Evolutionary conservation across 2,797 vertebrate genomes (phyloP).

Genomic region (Champsocephalus esox): DNA sequence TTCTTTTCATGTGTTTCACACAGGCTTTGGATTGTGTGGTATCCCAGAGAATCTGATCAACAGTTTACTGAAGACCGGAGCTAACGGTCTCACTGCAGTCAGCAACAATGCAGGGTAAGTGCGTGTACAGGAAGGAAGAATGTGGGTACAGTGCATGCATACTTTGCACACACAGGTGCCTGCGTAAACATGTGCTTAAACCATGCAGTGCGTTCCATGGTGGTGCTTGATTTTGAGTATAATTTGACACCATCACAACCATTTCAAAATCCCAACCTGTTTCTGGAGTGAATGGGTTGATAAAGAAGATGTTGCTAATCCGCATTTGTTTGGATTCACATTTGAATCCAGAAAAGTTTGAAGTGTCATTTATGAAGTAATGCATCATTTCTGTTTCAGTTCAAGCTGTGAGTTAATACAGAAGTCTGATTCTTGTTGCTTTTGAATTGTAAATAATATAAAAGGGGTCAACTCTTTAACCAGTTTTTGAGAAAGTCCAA

Average conservation of each 20-base stretch:
- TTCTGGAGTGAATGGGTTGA: not conserved
- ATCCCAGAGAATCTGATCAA: conserved; percentile 98
- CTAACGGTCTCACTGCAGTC: conserved; percentile 92
- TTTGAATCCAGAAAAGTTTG: not conserved
- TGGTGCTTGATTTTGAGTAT: conserved; percentile 12
- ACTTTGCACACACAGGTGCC: not conserved
- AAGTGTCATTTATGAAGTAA: not conserved
- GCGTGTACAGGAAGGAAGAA: conserved; percentile 1
- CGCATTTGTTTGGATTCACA: not conserved
- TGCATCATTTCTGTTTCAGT: conserved; percentile 9
- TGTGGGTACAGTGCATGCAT: not conserved
- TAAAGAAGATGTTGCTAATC: conserved; percentile 2
- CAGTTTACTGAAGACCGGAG: conserved; percentile 92
- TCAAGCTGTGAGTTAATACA: not conserved
- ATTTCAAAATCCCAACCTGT: not conserved
- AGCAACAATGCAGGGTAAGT: conserved; percentile 98
- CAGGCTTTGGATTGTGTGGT: conserved; percentile 97
- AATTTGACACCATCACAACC: not conserved
- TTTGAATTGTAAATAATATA: not conserved
- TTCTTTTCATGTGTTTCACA: not conserved
- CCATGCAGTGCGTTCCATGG: not conserved
- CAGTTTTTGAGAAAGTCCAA: too few relatives aligned
- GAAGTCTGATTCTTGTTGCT: not conserved
- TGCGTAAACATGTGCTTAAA: conserved; percentile 1
- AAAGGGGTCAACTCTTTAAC: not conserved